Base-by-base conservation (phyloP, 2,113 vertebrate genomes). In the Aegotheles bennettii region DNA sequence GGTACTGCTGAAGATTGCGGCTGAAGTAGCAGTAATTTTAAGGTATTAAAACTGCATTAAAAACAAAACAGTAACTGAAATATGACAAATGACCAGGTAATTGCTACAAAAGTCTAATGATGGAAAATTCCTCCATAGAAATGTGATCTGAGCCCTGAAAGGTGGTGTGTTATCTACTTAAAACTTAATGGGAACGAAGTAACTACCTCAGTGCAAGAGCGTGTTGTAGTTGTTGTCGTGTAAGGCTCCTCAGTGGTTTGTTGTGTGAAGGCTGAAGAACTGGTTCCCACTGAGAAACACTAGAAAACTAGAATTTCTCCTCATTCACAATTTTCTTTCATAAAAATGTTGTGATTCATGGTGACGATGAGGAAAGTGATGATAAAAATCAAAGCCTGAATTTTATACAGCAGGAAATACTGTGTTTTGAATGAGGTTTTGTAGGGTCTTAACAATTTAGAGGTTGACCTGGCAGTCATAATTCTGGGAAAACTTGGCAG, bases 361-460 rank as follows among this genome's bases (percentile, higher is more conserved):
- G 53, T 75, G 45, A 31, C 31, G 10, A 13, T 33, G 40, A 36
- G 43, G 59, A 65, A 73, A 77, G 40, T 3, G 47, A 79, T 67
- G 65, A 53, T 93, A 80, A 86, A 89, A 94, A 78, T 29, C 26
- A 63, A 76, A 67, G 57, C 63, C 51, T 74, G 74, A 28, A 25
- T 79, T 88, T 73, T 83, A 47, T 78, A 40, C 10, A 68, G 84
- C 33, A 56, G 83, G 83, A 93, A 77, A 33, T n/a, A 13, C 26
- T 48, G 13, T 60, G n/a, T 73, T 89, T 75, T 75, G 48, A 87
- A 54, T 54, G 89, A 74, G 83, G 47, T 86, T 95, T 96, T 86
- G 81, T 75, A 51, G 75, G 68, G 35, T 51, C 64, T 90, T 94
- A 91, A 67, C 48, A 36, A 74, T 91, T 90, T 86, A 91, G 57